phyloP scores from a whole-genome alignment of 2,888 invertebrate species.

The Phaonia tiefii region DNA sequence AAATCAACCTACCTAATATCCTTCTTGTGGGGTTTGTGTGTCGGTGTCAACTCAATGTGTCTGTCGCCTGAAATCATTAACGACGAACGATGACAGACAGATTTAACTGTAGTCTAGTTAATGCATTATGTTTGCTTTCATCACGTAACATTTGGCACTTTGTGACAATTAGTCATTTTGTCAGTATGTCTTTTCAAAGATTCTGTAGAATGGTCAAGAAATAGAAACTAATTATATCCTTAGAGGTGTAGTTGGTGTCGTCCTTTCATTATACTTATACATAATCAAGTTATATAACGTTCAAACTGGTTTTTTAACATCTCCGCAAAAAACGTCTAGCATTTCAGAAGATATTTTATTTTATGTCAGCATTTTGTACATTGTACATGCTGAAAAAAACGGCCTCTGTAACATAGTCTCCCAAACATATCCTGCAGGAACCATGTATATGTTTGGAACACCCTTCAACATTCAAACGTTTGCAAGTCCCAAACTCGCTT shows the following conservation, averaged over 20 bases:
- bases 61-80: constrained; percentile 23
- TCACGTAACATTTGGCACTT: constrained; percentile 46
- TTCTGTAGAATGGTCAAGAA: constrained; percentile 31
- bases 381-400: no score
- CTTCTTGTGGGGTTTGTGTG: not conserved
- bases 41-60: not conserved
- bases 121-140: constrained; percentile 30
- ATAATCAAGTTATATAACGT: no score
- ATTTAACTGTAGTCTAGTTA: constrained; percentile 28
- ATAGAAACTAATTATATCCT: no score
- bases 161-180: constrained; percentile 56
- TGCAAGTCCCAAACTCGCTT: no score
- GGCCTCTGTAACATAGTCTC: no score
- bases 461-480: no score
- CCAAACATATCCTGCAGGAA: no score
- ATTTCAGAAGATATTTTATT: no score
- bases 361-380: no score
- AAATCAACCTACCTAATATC: not conserved
- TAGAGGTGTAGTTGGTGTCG: no score
- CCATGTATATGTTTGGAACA: no score
- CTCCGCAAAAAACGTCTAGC: not conserved
- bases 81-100: constrained; percentile 42
- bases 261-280: no score
- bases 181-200: constrained; percentile 38
- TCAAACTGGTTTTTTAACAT: not conserved